phyloP scores from a whole-genome alignment of 2,113 vertebrate species.

The Pimephales promelas region DNA sequence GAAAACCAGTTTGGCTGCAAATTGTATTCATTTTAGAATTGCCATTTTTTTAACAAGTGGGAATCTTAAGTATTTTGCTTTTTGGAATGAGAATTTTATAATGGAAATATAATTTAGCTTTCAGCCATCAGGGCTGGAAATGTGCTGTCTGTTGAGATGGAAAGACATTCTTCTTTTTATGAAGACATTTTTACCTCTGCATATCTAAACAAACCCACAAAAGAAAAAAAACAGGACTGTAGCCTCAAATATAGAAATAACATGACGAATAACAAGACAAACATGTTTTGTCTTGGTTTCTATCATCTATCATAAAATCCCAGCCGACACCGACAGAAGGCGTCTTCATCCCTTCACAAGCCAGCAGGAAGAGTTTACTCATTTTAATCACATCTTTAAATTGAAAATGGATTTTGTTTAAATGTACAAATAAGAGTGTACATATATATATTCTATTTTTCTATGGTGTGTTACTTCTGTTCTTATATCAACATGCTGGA shows the following conservation, averaged over 20 bases:
- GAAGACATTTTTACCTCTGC: neutral
- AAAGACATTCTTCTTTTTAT: conserved; percentile 3
- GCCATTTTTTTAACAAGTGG: neutral
- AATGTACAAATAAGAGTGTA: conserved; percentile 28
- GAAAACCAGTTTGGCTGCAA: neutral
- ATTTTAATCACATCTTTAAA: neutral
- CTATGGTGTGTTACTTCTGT: conserved; percentile 1
- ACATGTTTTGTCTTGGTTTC: neutral
- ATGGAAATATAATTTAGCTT: conserved; percentile 26
- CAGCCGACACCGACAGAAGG: neutral
- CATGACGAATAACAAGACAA: neutral
- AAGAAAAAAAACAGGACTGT: neutral
- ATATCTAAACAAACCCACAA: neutral
- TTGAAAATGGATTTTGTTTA: conserved; percentile 6
- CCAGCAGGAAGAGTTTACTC: conserved; percentile 3
- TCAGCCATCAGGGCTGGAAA: conserved; percentile 2
- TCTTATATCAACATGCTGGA: conserved; percentile 25
- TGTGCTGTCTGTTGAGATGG: neutral
- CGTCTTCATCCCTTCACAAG: neutral
- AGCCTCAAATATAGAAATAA: neutral
- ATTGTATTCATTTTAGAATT: neutral
- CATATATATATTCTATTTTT: conserved; percentile 37
- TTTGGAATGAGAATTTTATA: conserved; percentile 12
- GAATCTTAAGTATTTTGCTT: conserved; percentile 31
- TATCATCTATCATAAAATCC: neutral